Evolutionary conservation across 2,113 vertebrate species (phyloP).

Genomic region (Fregata magnificens): DNA sequence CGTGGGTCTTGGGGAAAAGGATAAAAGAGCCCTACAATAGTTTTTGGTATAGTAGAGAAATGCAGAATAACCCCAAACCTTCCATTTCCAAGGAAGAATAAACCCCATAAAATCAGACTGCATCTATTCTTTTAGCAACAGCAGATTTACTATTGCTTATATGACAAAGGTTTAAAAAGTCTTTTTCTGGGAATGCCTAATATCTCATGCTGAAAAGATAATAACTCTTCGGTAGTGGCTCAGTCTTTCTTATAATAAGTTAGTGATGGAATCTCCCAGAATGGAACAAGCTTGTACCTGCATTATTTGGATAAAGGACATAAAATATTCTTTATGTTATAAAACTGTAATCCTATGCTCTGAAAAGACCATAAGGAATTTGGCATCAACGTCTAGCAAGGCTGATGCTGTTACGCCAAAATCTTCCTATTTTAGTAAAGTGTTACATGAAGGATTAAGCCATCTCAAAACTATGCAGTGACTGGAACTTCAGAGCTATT

Average conservation of each 20-base stretch:
- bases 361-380: background rate
- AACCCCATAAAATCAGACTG: background rate
- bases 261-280: background rate
- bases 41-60: background rate
- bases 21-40: background rate
- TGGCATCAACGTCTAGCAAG: background rate
- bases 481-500: background rate
- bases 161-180: background rate
- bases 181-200: background rate
- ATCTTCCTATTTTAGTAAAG: background rate
- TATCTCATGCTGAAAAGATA: background rate
- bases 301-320: background rate
- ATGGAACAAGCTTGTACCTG: background rate
- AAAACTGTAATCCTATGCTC: background rate
- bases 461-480: background rate
- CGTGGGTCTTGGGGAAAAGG: accelerated
- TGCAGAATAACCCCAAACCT: background rate
- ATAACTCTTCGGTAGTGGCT: background rate
- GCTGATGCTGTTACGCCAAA: background rate
- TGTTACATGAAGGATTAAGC: background rate
- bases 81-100: background rate
- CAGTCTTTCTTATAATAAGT: background rate
- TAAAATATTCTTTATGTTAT: background rate
- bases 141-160: background rate
- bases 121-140: background rate